Evolutionary conservation across 2,888 invertebrate genomes (phyloP).

Genomic region (Zaprionus lineosus): DNA sequence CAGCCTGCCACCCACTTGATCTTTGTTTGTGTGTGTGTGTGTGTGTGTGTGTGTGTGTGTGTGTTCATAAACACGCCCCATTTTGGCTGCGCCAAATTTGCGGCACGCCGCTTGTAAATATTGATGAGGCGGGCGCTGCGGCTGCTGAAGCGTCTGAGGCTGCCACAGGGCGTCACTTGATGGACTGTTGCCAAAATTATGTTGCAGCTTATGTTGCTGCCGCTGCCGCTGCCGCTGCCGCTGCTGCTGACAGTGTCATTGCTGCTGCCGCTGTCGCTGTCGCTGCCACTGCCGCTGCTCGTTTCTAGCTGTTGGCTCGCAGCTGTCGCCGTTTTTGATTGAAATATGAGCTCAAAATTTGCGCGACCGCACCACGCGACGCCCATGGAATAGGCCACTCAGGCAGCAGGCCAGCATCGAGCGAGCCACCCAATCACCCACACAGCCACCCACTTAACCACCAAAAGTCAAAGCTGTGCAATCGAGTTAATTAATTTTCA

Average conservation of each 20-base stretch:
- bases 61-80: constrained; percentile 41
- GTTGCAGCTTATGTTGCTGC: constrained; percentile 78
- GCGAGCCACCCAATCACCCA: neutral
- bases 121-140: constrained; percentile 61
- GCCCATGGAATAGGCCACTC: neutral
- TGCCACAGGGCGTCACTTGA: constrained; percentile 49
- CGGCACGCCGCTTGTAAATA: constrained; percentile 76
- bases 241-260: too few species aligned
- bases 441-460: neutral
- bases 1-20: too few species aligned
- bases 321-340: constrained; percentile 77
- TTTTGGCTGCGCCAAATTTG: constrained; percentile 63
- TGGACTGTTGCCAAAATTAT: constrained; percentile 78
- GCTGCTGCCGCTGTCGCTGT: too few species aligned
- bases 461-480: constrained; percentile 56
- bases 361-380: constrained; percentile 26
- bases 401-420: neutral
- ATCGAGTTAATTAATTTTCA: constrained; percentile 76
- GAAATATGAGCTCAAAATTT: constrained; percentile 67
- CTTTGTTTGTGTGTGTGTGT: too few species aligned
- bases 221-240: too few species aligned
- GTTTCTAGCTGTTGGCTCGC: constrained; percentile 62
- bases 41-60: too few species aligned
- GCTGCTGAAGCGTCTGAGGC: constrained; percentile 5
- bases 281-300: too few species aligned